Base-by-base conservation (phyloP, 2,797 vertebrate genomes). In the Chloroceryle inda region DNA sequence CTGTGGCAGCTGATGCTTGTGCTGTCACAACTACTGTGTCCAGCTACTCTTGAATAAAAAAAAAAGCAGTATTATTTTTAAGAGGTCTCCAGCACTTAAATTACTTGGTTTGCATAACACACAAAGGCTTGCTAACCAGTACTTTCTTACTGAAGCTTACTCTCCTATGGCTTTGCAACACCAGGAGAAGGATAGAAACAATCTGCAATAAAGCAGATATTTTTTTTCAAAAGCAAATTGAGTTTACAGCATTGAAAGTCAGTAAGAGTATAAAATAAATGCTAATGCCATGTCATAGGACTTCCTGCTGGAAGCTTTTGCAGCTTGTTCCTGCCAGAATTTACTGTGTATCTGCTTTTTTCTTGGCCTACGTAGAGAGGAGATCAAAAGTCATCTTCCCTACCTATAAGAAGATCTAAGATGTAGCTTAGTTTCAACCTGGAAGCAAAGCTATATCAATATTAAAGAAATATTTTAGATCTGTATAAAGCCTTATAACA, bases 371-470 rank as follows among this genome's bases (percentile, higher is more conserved):
- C 0, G 0, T 45, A 81, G 33, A 62, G 9, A 87, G 85, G 10
- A 87, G 85, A 92, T 91, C 64, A 95, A 89, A 94, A 91, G 53
- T 78, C 8, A 52, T 61, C 55, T 86, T 79, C 78, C 78, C 37
- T 89, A 4, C 33, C 38, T 86, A 4, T 86, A 71, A 89, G 56
- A 22, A 81, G 69, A 88, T 91, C 69, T 91, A 83, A 88, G 20
- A 27, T 72, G 40, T 38, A 88, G 38, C 50, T 81, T 20, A 80
- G 33, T 27, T 94, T 83, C 31, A 42, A 42, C 17, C 17, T 63
- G 68, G 38, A 72, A 91, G 29, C 27, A 67, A 72, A 84, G 31
- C 42, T 88, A 31, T 26, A 31, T 77, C 58, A 72, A 81, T 58
- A 63, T 71, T n/a, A 91, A 94, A 96, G 45, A 61, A 87, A 47